Conservation (phyloP, 2,888 invertebrate genomes). For the Cheilosia grossa region DNA sequence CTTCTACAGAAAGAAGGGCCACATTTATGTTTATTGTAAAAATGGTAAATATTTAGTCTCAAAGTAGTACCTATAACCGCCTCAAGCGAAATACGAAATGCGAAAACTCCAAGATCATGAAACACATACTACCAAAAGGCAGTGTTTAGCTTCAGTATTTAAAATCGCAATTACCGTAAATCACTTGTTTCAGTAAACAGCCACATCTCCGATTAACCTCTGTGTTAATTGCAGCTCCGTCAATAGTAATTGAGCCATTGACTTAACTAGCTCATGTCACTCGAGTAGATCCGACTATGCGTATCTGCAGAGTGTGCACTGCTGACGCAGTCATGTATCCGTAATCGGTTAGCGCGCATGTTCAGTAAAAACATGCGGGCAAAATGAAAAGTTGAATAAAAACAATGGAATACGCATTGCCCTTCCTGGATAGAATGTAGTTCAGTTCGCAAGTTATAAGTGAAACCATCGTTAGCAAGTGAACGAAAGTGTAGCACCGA, state of each 20-base stretch:
- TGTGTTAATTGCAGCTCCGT: constrained; percentile 45
- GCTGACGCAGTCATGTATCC: neutral
- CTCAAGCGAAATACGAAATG: no score
- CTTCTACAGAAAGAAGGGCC: no score
- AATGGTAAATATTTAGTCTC: no score
- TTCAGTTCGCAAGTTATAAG: constrained; percentile 13
- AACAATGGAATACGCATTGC: neutral
- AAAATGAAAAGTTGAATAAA: neutral
- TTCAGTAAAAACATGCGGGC: neutral
- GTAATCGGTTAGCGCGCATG: neutral
- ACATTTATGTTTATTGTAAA: no score
- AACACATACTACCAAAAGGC: neutral
- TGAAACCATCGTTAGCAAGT: neutral
- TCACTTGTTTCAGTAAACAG: constrained; percentile 31
- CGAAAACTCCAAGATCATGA: neutral
- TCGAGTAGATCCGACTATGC: constrained; percentile 18
- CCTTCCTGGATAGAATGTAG: constrained; percentile 35
- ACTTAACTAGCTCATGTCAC: constrained; percentile 48
- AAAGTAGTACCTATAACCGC: no score
- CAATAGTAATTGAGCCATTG: constrained; percentile 55
- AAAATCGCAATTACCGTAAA: constrained; percentile 37
- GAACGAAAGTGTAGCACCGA: constrained; percentile 26
- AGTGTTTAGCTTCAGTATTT: neutral
- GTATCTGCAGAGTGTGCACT: constrained; percentile 1
- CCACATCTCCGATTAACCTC: constrained; percentile 26